A percentile compares a stretch with the other conserved stretches of the same genome.
These are phyloP conservation scores for Passer montanus DNA, from an alignment of 2,113 vertebrate genomes.

Conservation along the genomic window DNA sequence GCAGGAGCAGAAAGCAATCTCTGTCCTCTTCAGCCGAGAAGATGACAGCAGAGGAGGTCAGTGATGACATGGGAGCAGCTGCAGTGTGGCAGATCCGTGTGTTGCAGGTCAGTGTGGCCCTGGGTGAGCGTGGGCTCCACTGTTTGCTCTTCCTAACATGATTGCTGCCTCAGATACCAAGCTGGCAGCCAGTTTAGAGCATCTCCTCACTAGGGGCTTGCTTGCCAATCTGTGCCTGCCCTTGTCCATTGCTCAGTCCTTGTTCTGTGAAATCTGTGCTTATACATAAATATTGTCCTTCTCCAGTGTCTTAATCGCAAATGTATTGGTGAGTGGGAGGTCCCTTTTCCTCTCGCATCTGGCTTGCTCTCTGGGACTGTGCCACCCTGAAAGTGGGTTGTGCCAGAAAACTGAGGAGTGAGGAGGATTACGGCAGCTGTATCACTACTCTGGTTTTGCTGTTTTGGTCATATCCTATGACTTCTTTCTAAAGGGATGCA, in stretches of 20 bases:
- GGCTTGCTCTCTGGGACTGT: background rate
- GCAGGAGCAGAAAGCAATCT: background rate
- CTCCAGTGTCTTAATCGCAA: background rate
- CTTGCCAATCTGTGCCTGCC: background rate
- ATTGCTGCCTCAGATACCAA: background rate
- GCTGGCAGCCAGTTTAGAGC: background rate
- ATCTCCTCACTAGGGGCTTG: background rate
- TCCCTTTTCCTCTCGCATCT: background rate
- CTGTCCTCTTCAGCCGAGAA: background rate
- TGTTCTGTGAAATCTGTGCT: background rate
- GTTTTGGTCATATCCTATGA: background rate
- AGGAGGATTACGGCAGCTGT: background rate
- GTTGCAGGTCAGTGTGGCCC: background rate
- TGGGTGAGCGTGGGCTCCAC: fast-evolving
- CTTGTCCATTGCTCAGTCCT: background rate
- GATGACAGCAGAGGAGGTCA: background rate
- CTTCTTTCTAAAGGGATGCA: background rate
- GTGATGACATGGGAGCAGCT: background rate
- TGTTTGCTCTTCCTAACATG: background rate
- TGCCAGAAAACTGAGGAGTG: background rate
- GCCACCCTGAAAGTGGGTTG: background rate
- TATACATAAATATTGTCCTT: background rate
- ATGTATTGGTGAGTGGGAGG: background rate
- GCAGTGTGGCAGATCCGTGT: fast-evolving
- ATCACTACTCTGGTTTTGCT: background rate